Evolutionary conservation across 2,888 invertebrate genomes (phyloP).

Genomic region (Autographa pulchrina): DNA sequence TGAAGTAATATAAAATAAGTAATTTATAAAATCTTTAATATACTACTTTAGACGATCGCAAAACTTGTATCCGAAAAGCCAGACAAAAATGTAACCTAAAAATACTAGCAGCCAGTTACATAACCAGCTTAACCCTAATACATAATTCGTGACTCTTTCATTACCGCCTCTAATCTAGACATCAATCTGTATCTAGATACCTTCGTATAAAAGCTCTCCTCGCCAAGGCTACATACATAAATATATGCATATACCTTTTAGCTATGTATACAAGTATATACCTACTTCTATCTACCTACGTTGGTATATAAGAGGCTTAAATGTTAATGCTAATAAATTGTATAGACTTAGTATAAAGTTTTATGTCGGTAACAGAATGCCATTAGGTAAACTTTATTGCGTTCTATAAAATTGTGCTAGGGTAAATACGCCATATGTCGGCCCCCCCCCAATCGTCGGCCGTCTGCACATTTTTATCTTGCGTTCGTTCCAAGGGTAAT

Average conservation of each 20-base stretch:
- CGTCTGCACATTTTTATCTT: too few species aligned
- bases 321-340: background rate
- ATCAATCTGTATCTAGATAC: constrained; percentile 18
- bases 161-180: constrained; percentile 29
- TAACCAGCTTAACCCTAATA: constrained; percentile 26
- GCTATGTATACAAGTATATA: background rate
- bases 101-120: constrained; percentile 12
- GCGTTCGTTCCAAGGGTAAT: too few species aligned
- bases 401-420: background rate
- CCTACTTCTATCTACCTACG: background rate
- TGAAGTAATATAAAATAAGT: too few species aligned
- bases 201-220: constrained; percentile 26
- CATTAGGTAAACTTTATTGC: background rate
- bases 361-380: background rate
- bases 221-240: constrained; percentile 17
- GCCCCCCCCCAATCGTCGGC: too few species aligned
- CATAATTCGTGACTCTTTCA: constrained; percentile 31
- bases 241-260: background rate
- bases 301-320: background rate
- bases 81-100: constrained; percentile 7
- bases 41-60: background rate
- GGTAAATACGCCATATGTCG: too few species aligned
- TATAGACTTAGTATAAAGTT: background rate
- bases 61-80: background rate
- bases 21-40: too few species aligned